phyloP scores from a whole-genome alignment of 1,140 invertebrate genomes.

The Calycopis cecrops region DNA sequence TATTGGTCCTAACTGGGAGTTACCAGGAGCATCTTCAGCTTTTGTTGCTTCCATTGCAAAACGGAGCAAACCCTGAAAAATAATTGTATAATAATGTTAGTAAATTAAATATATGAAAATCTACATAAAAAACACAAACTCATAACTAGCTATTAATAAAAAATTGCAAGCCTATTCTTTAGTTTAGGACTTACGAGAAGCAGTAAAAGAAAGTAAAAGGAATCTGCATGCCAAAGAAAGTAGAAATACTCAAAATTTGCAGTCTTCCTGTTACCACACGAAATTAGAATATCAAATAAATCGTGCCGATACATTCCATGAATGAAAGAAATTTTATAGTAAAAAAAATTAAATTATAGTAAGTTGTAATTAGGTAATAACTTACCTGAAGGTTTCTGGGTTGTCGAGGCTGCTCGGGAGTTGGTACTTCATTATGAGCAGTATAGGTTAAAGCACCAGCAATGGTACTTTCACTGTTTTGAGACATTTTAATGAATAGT shows the following conservation, averaged over 20 bases:
- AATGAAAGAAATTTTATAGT: too few relatives aligned
- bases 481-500: conserved; percentile 33
- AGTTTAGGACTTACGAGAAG: too few relatives aligned
- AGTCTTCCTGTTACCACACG: too few relatives aligned
- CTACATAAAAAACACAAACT: background rate
- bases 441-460: conserved; percentile 46
- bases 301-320: too few relatives aligned
- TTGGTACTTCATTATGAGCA: conserved; percentile 23
- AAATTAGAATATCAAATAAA: too few relatives aligned
- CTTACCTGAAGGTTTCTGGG: conserved; percentile 52
- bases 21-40: conserved; percentile 73
- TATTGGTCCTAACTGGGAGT: conserved; percentile 69
- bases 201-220: too few relatives aligned
- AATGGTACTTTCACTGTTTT: conserved; percentile 38
- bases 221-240: too few relatives aligned
- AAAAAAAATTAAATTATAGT: background rate
- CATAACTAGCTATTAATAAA: background rate
- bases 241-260: too few relatives aligned
- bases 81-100: background rate
- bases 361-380: background rate
- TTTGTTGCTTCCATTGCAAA: conserved; percentile 80
- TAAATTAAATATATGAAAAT: background rate
- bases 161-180: background rate
- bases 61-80: conserved; percentile 77
- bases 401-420: conserved; percentile 38